phyloP scores from a whole-genome alignment of 2,113 vertebrate species.

The Austrofundulus limnaeus region DNA sequence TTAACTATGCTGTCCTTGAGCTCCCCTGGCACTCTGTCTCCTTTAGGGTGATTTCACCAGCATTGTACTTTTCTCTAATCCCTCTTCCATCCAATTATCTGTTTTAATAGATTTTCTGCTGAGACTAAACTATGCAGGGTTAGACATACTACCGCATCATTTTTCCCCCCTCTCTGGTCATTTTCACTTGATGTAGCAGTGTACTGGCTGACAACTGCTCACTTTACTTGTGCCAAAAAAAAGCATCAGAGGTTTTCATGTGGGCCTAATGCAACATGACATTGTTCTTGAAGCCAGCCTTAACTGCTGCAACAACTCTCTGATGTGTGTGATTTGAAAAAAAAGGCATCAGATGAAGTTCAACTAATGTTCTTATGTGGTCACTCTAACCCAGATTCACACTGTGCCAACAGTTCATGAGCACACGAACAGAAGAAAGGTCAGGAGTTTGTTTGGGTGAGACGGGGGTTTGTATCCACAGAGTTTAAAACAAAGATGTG shows the following conservation, averaged over 20 bases:
- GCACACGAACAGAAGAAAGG: slow-evolving; percentile 6
- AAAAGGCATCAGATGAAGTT: slow-evolving; percentile 28
- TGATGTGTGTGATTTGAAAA: slow-evolving; percentile 14
- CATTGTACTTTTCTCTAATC: slow-evolving; percentile 25
- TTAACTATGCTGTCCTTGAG: slow-evolving; percentile 68
- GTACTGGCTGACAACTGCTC: neutral
- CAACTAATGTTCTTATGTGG: neutral
- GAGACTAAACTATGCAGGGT: slow-evolving; percentile 15
- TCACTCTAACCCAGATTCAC: slow-evolving; percentile 44
- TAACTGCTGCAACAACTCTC: slow-evolving; percentile 1
- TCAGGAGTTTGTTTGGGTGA: neutral
- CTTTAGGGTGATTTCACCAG: slow-evolving; percentile 36
- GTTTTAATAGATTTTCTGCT: slow-evolving; percentile 29
- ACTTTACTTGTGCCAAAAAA: neutral
- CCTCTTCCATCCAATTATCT: slow-evolving; percentile 32
- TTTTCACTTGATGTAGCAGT: slow-evolving; percentile 1
- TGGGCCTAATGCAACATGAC: slow-evolving; percentile 34
- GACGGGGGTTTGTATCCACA: neutral
- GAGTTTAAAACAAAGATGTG: too few relatives aligned
- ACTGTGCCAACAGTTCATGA: slow-evolving; percentile 21
- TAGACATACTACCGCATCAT: neutral
- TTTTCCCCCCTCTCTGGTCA: slow-evolving; percentile 11
- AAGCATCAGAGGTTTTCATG: slow-evolving; percentile 26
- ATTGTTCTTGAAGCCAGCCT: slow-evolving; percentile 16
- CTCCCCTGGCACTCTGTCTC: slow-evolving; percentile 47